phyloP scores from a whole-genome alignment of 2,888 invertebrate species.

The Nomada flava region DNA sequence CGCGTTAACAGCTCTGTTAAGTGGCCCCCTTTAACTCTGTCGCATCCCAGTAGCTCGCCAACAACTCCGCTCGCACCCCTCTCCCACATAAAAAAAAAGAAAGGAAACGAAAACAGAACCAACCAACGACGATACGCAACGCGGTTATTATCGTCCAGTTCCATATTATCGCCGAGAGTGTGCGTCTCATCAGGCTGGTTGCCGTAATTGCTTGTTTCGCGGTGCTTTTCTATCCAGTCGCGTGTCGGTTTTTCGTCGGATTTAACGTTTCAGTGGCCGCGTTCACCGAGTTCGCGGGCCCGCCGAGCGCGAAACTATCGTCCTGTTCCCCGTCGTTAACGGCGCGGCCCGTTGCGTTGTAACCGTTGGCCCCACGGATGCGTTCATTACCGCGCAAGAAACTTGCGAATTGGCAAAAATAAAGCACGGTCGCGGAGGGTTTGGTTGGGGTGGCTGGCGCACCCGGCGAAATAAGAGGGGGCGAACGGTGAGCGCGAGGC shows the following conservation, averaged over 20 bases:
- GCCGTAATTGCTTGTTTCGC: slow-evolving; percentile 42
- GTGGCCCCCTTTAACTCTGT: slow-evolving; percentile 24
- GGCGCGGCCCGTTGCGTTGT: neutral
- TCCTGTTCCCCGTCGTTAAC: slow-evolving; percentile 44
- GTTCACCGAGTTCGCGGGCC: slow-evolving; percentile 34
- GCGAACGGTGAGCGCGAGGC: neutral
- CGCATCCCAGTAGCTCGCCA: neutral
- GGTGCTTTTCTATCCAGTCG: slow-evolving; percentile 19
- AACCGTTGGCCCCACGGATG: slow-evolving; percentile 9
- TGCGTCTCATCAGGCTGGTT: slow-evolving; percentile 23
- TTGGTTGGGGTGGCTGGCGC: neutral
- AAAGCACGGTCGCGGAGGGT: slow-evolving; percentile 6
- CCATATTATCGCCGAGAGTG: slow-evolving; percentile 11
- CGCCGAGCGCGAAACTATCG: slow-evolving; percentile 17
- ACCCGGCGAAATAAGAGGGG: slow-evolving; percentile 15
- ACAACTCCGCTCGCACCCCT: neutral
- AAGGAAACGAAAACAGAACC: slow-evolving; percentile 3
- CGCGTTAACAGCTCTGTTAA: slow-evolving; percentile 31
- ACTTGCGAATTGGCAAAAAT: slow-evolving; percentile 57
- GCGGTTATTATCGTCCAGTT: slow-evolving; percentile 22
- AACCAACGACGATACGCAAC: neutral
- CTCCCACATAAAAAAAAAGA: neutral
- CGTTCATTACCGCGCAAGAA: slow-evolving; percentile 52
- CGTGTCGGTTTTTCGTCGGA: slow-evolving; percentile 43
- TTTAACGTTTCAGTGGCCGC: slow-evolving; percentile 49